Percentiles rank a stretch among this genome's conserved stretches.
Evolutionary conservation across 1,140 invertebrate species (phyloP).

Genomic region (Grapholita molesta): DNA sequence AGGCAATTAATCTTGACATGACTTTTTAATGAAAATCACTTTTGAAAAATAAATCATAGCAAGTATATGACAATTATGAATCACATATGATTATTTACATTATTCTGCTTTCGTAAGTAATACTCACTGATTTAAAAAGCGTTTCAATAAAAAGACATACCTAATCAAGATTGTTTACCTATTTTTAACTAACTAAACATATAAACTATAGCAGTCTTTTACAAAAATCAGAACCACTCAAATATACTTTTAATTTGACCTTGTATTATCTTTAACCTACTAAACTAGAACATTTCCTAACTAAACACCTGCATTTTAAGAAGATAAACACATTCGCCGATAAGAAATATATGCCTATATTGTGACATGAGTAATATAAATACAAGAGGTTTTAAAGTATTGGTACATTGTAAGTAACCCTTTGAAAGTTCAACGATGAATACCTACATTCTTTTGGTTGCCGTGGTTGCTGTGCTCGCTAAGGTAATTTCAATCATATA

Average conservation of each 20-base stretch:
- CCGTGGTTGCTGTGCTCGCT: neutral
- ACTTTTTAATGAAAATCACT: too few relatives aligned
- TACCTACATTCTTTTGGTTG: neutral
- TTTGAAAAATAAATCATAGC: too few relatives aligned
- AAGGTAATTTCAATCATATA: neutral
- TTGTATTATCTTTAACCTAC: neutral
- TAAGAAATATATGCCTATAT: neutral
- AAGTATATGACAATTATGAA: too few relatives aligned
- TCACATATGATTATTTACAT: too few relatives aligned
- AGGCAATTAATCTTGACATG: too few relatives aligned
- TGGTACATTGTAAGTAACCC: neutral
- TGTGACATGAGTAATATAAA: neutral
- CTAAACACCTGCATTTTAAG: neutral
- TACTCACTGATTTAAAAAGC: too few relatives aligned
- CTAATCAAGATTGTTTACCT: too few relatives aligned
- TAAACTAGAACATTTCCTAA: neutral
- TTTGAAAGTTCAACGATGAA: neutral
- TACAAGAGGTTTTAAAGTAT: neutral
- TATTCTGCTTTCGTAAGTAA: too few relatives aligned
- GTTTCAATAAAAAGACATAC: too few relatives aligned
- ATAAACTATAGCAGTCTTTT: too few relatives aligned
- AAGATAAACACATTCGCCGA: neutral
- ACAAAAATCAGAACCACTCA: too few relatives aligned
- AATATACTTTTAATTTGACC: neutral
- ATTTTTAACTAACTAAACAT: too few relatives aligned